Evolutionary conservation across 2,113 vertebrate genomes (phyloP).

Genomic region (Protobothrops flavoviridis): DNA sequence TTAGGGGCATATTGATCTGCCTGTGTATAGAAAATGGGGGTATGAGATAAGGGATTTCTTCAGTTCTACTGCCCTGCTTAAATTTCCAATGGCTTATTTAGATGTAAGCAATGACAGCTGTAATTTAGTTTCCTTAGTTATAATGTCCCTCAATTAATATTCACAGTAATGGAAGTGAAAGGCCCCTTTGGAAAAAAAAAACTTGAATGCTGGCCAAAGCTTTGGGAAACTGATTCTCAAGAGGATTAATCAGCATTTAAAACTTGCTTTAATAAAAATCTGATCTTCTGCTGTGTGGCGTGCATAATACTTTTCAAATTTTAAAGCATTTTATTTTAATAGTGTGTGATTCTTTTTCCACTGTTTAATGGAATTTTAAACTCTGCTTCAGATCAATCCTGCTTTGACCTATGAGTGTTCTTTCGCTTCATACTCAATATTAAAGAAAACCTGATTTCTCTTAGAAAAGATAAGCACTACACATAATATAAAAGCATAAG

Average conservation of each 20-base stretch:
- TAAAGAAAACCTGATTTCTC: conserved; percentile 45
- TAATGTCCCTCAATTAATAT: conserved; percentile 82
- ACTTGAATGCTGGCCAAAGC: conserved; percentile 79
- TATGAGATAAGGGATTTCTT: conserved; percentile 42
- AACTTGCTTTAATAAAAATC: conserved; percentile 84
- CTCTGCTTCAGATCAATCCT: conserved; percentile 70
- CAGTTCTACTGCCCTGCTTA: conserved; percentile 38
- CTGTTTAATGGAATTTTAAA: conserved; percentile 74
- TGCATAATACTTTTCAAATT: conserved; percentile 75
- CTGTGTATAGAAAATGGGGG: background rate
- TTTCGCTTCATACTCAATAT: conserved; percentile 50
- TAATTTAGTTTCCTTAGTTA: conserved; percentile 79
- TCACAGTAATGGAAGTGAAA: conserved; percentile 79
- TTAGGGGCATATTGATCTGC: accelerated
- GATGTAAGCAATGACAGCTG: conserved; percentile 71
- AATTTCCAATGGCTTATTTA: conserved; percentile 76
- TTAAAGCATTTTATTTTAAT: conserved; percentile 74
- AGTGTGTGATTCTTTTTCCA: conserved; percentile 65
- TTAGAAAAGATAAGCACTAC: conserved; percentile 38
- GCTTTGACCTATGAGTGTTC: conserved; percentile 55
- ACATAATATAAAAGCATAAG: background rate
- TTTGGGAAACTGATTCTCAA: conserved; percentile 80
- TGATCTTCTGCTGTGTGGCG: conserved; percentile 70
- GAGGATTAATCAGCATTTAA: conserved; percentile 85
- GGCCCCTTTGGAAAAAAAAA: conserved; percentile 68